Conservation (phyloP, 30 jellyfish, hydroid and myxozoan genomes). For the Sanderia malayensis region DNA sequence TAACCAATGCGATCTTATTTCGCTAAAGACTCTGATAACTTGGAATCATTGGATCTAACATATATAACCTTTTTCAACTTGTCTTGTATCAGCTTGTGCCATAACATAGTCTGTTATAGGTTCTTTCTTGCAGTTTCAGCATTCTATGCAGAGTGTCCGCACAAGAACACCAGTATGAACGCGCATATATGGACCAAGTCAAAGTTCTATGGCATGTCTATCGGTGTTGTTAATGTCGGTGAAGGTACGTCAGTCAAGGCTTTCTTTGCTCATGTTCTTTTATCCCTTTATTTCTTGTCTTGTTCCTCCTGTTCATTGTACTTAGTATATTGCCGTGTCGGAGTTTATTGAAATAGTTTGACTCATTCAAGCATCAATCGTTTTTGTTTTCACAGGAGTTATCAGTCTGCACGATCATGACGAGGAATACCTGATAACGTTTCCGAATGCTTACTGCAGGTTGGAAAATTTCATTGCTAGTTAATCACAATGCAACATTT, state of each 20-base stretch:
- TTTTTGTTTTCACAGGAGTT: slow-evolving; percentile 43
- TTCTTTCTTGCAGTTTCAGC: slow-evolving; percentile 81
- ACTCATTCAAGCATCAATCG: too few relatives aligned
- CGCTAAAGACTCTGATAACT: too few relatives aligned
- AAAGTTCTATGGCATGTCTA: slow-evolving; percentile 95
- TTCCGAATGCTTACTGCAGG: slow-evolving; percentile 97
- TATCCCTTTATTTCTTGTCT: too few relatives aligned
- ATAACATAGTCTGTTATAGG: too few relatives aligned
- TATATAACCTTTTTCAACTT: too few relatives aligned
- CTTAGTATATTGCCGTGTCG: too few relatives aligned
- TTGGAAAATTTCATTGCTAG: background rate
- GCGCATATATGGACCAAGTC: slow-evolving; percentile 98
- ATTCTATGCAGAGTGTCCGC: slow-evolving; percentile 89
- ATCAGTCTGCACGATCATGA: slow-evolving; percentile 57
- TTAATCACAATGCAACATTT: too few relatives aligned
- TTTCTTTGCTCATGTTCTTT: too few relatives aligned
- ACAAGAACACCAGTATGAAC: slow-evolving; percentile 69
- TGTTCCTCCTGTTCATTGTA: too few relatives aligned
- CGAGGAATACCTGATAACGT: slow-evolving; percentile 89
- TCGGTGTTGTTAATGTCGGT: slow-evolving; percentile 97
- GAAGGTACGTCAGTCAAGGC: slow-evolving; percentile 63
- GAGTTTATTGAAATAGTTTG: too few relatives aligned
- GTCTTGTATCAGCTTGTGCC: too few relatives aligned
- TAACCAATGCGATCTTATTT: slow-evolving; percentile 8
- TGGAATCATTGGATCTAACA: too few relatives aligned